Base-by-base conservation (phyloP, 2,797 vertebrate species). In the Adrianichthys oophorus region DNA sequence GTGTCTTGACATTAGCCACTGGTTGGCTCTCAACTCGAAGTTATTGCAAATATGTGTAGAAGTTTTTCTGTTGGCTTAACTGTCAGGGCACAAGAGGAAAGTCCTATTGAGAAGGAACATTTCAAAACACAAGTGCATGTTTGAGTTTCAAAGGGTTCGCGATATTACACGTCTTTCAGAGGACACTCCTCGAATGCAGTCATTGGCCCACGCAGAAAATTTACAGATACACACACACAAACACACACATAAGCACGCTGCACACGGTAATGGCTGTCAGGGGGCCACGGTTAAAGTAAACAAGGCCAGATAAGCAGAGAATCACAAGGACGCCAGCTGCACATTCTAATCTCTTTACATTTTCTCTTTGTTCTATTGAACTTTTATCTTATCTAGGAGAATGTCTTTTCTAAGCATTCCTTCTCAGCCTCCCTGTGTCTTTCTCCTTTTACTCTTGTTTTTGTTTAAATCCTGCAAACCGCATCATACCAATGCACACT, bases 291-390 rank as follows among this genome's bases (percentile, higher is more conserved):
- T 84, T 74, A 90, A 90, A 91, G 89, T 90, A 91, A 92, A 92
- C 91, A 92, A 87, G 87, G 81, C 76, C 72, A 90, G 92, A 92
- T 93, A 92, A 92, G 91, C 87, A 74, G 82, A 68, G 89, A 89
- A 91, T 92, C 90, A 90, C 88, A 90, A 90, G 90, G 91, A 91
- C 90, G 81, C 90, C 92, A 92, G 90, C 90, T 91, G 89, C 90
- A 86, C 87, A 85, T 79, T 84, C 89, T 91, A 92, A 93, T 92
- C 92, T 92, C 82, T 83, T 87, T 90, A 90, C 89, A 89, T 91
- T 92, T 91, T 91, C 87, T 86, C 83, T 85, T 87, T 90, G 87
- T 91, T 91, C 89, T 90, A 86, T 90, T 90, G 84, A 92, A 90
- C 87, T 88, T 89, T 90, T 91, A 93, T 93, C 90, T 93, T 92